phyloP scores from a whole-genome alignment of 2,797 vertebrate genomes.

The Amblyraja radiata region DNA sequence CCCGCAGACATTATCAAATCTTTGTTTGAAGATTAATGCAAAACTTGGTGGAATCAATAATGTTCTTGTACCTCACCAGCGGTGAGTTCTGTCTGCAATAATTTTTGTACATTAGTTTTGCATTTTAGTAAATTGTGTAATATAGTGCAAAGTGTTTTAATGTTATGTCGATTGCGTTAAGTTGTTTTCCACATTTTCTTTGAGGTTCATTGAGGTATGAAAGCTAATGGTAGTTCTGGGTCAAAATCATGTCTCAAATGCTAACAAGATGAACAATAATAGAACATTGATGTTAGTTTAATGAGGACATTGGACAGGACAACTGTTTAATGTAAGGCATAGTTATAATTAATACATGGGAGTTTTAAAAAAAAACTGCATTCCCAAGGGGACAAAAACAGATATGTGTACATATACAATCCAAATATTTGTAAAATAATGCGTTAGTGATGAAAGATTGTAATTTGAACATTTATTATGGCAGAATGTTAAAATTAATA shows the following conservation, averaged over 20 bases:
- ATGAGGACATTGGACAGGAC: neutral
- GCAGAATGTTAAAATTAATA: neutral
- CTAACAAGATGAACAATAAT: neutral
- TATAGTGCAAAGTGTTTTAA: neutral
- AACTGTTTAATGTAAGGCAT: neutral
- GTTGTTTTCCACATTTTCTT: constrained; percentile 18
- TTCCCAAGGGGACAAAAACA: neutral
- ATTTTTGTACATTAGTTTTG: neutral
- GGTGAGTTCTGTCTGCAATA: constrained; percentile 57
- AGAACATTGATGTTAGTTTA: neutral
- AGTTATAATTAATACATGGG: neutral
- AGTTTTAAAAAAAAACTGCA: neutral
- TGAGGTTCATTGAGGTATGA: neutral
- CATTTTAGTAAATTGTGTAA: neutral
- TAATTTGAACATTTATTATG: no score
- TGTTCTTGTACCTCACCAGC: constrained; percentile 94
- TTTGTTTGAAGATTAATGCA: constrained; percentile 98
- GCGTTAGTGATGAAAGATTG: neutral
- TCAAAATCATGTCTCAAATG: neutral
- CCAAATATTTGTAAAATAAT: neutral
- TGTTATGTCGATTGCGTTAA: neutral
- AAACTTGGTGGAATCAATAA: constrained; percentile 98
- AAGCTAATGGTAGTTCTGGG: neutral
- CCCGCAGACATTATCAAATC: constrained; percentile 93
- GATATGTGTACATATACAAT: neutral